Percentiles rank a stretch among this genome's conserved stretches.
Evolutionary conservation across 2,888 invertebrate genomes (phyloP).

Genomic region (Bombylius discolor): DNA sequence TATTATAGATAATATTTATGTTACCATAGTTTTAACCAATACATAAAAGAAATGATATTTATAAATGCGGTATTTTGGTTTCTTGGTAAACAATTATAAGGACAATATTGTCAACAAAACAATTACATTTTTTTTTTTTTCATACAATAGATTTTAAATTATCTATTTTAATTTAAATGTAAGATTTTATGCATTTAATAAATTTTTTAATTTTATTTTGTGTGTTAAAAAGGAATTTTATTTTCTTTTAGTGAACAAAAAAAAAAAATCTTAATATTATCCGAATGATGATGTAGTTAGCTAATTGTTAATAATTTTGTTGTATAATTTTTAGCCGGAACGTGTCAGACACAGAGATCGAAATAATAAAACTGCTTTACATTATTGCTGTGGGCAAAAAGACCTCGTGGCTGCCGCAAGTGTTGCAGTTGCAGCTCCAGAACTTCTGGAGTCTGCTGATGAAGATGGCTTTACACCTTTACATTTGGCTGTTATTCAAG

Average conservation of each 20-base stretch:
- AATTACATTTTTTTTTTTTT: neutral
- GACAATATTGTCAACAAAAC: conserved; percentile 1
- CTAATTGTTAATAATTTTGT: neutral
- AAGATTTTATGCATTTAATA: too few relatives aligned
- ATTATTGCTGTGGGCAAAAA: conserved; percentile 66
- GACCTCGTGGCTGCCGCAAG: conserved; percentile 52
- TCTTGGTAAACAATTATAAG: conserved; percentile 4
- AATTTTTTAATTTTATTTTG: too few relatives aligned
- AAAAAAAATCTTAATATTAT: too few relatives aligned
- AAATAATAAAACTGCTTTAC: conserved; percentile 74
- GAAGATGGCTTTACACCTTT: conserved; percentile 92
- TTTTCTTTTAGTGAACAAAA: too few relatives aligned
- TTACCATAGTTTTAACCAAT: neutral
- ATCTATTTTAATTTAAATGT: too few relatives aligned
- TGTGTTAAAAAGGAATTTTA: too few relatives aligned
- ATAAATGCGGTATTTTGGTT: neutral
- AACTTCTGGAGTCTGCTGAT: conserved; percentile 70
- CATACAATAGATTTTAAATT: too few relatives aligned
- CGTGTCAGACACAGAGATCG: conserved; percentile 62
- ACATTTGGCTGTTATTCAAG: conserved; percentile 89
- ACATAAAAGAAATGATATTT: neutral
- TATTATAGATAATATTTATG: too few relatives aligned
- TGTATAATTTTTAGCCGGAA: conserved; percentile 38
- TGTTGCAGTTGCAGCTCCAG: conserved; percentile 78
- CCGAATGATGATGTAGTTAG: too few relatives aligned